Conservation (phyloP, 2,888 invertebrate genomes). For the Lithosia quadra region DNA sequence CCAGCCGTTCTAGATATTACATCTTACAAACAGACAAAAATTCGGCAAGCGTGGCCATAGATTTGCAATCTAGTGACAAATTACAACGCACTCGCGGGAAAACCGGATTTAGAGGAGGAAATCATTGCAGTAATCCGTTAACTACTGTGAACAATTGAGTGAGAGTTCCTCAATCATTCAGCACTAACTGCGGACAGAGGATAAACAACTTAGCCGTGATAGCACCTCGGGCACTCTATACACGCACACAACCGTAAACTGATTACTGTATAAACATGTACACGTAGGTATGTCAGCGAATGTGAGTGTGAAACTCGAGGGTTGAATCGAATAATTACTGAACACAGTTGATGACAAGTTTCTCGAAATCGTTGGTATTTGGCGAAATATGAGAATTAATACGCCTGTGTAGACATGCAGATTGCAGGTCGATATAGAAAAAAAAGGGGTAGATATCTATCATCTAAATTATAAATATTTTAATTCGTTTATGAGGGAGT, state of each 20-base stretch:
- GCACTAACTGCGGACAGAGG: neutral
- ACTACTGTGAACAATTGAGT: slow-evolving; percentile 14
- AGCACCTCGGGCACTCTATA: slow-evolving; percentile 2
- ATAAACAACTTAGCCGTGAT: slow-evolving; percentile 4
- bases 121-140: slow-evolving; percentile 26
- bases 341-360: too few relatives aligned
- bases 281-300: neutral
- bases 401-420: too few relatives aligned
- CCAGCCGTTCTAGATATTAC: too few relatives aligned
- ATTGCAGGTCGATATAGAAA: too few relatives aligned
- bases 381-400: too few relatives aligned
- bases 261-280: neutral
- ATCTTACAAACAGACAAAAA: neutral
- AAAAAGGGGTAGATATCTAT: too few relatives aligned
- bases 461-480: too few relatives aligned
- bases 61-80: slow-evolving; percentile 2
- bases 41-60: neutral
- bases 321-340: too few relatives aligned
- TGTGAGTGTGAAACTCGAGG: neutral
- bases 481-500: too few relatives aligned
- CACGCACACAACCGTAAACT: neutral
- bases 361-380: too few relatives aligned
- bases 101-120: neutral
- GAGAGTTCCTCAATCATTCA: slow-evolving; percentile 20
- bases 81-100: slow-evolving; percentile 31